Evolutionary conservation across 2,888 invertebrate species (phyloP), one percentile per base, ranked within the genome.

Genomic region (Criorhina ranunculi): DNA sequence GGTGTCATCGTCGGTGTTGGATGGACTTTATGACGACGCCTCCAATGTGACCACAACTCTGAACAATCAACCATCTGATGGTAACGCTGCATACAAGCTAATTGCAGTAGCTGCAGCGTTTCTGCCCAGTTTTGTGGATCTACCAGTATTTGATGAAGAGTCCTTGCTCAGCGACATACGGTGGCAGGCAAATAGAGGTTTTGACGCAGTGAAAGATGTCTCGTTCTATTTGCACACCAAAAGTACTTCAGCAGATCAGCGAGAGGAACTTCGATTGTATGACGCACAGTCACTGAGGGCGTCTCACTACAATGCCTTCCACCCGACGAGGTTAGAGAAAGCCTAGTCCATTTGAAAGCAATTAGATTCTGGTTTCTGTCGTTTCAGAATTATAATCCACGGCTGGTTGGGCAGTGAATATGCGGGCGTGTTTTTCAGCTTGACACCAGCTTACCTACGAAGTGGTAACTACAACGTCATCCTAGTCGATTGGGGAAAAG

Each of bases 401-500:
- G 91, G 91, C 29, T 91, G 91, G 91, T 83, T 91, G 57, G 91
- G 90, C 6, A 89, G 90, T 59, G 89, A 88, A 1, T 88, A 89
- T 76, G 89, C 91, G 24, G 88, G 87, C 17, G 83, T 91, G 4
- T 91, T 89, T 46, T 88, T 81, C 5, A 87, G 88, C 4, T 44
- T 91, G 37, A 80, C 90, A 31, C 91, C 91, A 0, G 88, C 89
- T 6, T 91, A 91, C 15, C 73, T 91, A 4, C 86, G 86, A 2
- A 59, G 72, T 1, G 89, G 89, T 8, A 86, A 82, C 72, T 91
- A 89, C 73, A 91, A 91, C 33, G 86, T 91, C 7, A 88, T 91
- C 53, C 90, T 89, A 3, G 90, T 91, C 15, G 91, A 91, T 69
- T 91, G 91, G 91, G 90, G 91, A 2, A 89, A 88, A 15, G 91